Percentiles rank a stretch among this genome's conserved stretches.
Evolutionary conservation across 1,140 invertebrate species (phyloP).

Genomic region (Drosophila fuyamai): DNA sequence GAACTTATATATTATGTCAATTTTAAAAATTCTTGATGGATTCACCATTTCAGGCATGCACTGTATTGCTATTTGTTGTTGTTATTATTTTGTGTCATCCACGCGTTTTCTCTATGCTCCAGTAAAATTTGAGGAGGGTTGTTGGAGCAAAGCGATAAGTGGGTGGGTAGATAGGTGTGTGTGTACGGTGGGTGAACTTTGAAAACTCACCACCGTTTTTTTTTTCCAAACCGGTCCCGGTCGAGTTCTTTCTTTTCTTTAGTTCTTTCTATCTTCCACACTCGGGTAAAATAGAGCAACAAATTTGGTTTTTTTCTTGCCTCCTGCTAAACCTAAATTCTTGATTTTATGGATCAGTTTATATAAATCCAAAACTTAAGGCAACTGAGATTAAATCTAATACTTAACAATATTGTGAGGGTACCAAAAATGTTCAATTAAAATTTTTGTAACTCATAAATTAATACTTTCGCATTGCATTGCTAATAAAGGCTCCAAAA

Average conservation of each 20-base stretch:
- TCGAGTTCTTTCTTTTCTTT: not conserved
- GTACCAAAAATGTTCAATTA: too few species aligned
- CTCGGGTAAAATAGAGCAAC: constrained; percentile 1
- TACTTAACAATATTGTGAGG: too few species aligned
- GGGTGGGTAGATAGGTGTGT: constrained; percentile 7
- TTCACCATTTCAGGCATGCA: not conserved
- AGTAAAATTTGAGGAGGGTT: constrained; percentile 38
- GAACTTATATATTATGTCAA: too few species aligned
- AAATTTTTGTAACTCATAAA: too few species aligned
- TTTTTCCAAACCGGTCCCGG: constrained; percentile 26
- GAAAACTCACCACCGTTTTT: constrained; percentile 42
- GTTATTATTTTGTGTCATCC: constrained; percentile 37
- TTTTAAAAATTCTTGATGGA: too few species aligned
- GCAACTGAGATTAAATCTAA: too few species aligned
- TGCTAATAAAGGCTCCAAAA: too few species aligned
- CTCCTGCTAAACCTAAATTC: too few species aligned
- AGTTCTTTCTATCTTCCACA: not conserved
- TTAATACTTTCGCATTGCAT: too few species aligned
- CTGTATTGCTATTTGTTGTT: constrained; percentile 22
- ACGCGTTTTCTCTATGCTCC: constrained; percentile 47
- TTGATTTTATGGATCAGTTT: too few species aligned
- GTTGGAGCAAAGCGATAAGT: constrained; percentile 13
- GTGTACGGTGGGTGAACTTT: constrained; percentile 35
- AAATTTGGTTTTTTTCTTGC: not conserved
- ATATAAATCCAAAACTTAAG: too few species aligned